These are phyloP conservation scores for Rhizomys pruinosus DNA, from an alignment of 2,113 vertebrate genomes.

Conservation along the genomic window DNA sequence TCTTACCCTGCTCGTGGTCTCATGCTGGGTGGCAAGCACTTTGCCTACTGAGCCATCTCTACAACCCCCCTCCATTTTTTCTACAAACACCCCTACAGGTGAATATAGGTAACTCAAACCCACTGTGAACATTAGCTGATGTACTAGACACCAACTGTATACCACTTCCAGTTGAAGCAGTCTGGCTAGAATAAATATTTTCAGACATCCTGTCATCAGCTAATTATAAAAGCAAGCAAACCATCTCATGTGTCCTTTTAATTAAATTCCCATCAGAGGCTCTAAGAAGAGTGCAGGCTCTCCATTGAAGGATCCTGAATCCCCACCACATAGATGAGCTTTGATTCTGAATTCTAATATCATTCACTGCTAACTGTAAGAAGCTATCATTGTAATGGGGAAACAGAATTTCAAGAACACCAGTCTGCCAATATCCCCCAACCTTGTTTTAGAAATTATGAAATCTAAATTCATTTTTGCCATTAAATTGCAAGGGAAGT, in stretches of 20 bases:
- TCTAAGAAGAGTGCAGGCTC: not conserved
- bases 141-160: not conserved
- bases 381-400: not conserved
- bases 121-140: not conserved
- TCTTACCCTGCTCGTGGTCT: not conserved
- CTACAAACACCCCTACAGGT: no score
- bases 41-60: no score
- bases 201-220: not conserved
- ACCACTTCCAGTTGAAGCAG: not conserved
- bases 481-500: no score
- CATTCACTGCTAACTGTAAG: not conserved
- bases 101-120: not conserved
- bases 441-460: not conserved
- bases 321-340: not conserved
- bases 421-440: not conserved
- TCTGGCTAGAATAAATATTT: not conserved
- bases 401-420: not conserved
- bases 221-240: constrained; percentile 16
- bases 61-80: not conserved
- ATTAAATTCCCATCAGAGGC: constrained; percentile 29
- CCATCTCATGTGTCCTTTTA: not conserved
- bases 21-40: not conserved
- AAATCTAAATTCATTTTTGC: not conserved
- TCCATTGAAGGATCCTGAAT: not conserved
- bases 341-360: not conserved